A percentile compares a stretch with the other conserved stretches of the same genome.
These are phyloP conservation scores for Ormyrus rosae DNA, from an alignment of 2,888 invertebrate species.

Conservation along the genomic window DNA sequence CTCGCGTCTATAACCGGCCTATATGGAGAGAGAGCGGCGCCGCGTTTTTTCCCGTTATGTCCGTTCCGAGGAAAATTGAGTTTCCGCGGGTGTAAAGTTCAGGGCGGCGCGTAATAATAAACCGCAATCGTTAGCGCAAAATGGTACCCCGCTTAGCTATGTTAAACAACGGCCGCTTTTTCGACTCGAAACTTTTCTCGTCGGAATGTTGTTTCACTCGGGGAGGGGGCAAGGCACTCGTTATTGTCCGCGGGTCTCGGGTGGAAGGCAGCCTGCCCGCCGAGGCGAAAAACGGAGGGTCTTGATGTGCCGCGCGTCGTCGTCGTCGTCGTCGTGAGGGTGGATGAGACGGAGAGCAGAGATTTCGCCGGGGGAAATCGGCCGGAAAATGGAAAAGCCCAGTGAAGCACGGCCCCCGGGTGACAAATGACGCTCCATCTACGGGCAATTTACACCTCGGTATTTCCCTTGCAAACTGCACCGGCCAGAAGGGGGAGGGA, in stretches of 20 bases:
- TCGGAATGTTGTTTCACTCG: too few relatives aligned
- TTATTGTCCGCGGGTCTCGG: background rate
- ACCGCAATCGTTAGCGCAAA: background rate
- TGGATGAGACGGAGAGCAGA: conserved; percentile 8
- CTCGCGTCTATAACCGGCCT: conserved; percentile 13
- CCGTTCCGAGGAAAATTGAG: conserved; percentile 34
- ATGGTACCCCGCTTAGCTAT: background rate
- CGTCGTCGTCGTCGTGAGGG: conserved; percentile 17
- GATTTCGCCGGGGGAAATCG: conserved; percentile 68
- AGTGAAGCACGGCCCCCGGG: conserved; percentile 65
- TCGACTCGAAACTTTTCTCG: too few relatives aligned
- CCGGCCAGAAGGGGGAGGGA: background rate
- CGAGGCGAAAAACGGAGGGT: conserved; percentile 21
- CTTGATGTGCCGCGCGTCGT: background rate
- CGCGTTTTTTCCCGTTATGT: background rate
- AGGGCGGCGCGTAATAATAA: background rate
- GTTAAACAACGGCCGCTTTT: too few relatives aligned
- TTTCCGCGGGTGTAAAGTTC: conserved; percentile 18
- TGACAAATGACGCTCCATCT: conserved; percentile 70
- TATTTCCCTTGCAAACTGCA: conserved; percentile 49
- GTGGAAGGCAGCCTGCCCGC: background rate
- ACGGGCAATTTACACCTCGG: conserved; percentile 55
- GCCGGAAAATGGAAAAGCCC: conserved; percentile 75
- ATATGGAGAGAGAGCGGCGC: conserved; percentile 12
- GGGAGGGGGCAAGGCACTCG: conserved; percentile 1